Conservation (phyloP, 2,113 vertebrate species). For the Sorex fumeus region DNA sequence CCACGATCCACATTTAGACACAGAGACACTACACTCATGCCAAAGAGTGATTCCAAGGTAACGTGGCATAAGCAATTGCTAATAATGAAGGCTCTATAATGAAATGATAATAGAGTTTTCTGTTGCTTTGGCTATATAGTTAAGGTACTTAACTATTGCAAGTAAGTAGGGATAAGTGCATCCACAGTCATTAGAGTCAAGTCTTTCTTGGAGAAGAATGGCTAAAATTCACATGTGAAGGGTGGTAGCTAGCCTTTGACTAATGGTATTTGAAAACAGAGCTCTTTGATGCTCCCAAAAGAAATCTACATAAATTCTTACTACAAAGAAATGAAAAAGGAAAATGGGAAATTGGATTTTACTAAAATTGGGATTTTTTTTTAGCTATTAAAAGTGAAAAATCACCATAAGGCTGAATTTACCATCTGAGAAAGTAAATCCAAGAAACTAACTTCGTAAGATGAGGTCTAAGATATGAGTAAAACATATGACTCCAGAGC, state of each 20-base stretch:
- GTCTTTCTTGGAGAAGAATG: constrained; percentile 40
- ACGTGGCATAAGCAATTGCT: neutral
- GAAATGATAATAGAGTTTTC: constrained; percentile 59
- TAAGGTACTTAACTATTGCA: constrained; percentile 48
- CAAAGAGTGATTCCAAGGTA: constrained; percentile 47
- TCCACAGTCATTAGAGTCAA: neutral
- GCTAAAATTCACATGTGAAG: constrained; percentile 18
- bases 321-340: neutral
- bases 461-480: neutral
- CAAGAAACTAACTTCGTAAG: neutral
- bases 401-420: neutral
- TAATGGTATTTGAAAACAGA: neutral
- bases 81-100: constrained; percentile 53
- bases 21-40: neutral
- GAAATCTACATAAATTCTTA: neutral
- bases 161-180: constrained; percentile 46
- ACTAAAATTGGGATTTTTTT: neutral
- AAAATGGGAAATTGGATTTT: constrained; percentile 14
- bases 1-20: constrained; percentile 57
- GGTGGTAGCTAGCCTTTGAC: neutral
- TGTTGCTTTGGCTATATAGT: constrained; percentile 7
- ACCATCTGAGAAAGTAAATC: constrained; percentile 15
- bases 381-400: constrained; percentile 46
- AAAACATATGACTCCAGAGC: neutral
- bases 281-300: neutral